These are phyloP conservation scores for Arion vulgaris DNA, from an alignment of 1,140 invertebrate genomes.

Conservation along the genomic window DNA sequence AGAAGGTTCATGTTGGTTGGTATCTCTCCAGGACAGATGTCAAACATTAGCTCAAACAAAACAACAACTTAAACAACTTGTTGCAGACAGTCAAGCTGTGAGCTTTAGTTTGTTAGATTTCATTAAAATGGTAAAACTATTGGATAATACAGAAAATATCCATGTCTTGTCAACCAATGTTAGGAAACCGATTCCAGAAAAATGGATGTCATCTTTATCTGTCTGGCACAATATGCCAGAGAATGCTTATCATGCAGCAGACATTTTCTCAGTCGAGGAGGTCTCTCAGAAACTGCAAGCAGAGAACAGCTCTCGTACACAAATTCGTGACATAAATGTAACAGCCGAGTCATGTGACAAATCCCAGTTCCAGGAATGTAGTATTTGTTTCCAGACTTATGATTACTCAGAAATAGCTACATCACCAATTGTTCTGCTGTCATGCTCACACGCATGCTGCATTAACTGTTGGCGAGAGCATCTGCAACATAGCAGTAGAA, in stretches of 20 bases:
- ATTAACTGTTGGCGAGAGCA: constrained; percentile 13
- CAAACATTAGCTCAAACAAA: not conserved
- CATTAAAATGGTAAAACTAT: not conserved
- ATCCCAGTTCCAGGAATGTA: not conserved
- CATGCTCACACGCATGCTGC: constrained; percentile 15
- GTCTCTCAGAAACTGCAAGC: not conserved
- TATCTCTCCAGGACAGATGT: not conserved
- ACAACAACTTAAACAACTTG: not conserved
- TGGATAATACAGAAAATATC: not conserved
- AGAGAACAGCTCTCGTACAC: not conserved
- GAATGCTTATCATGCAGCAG: not conserved
- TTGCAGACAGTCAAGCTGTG: not conserved
- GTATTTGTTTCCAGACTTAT: not conserved
- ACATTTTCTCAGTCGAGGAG: constrained; percentile 1
- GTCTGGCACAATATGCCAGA: not conserved
- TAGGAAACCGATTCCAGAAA: not conserved
- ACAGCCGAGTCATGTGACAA: not conserved
- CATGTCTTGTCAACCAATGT: too few relatives aligned
- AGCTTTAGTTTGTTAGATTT: not conserved
- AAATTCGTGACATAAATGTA: not conserved
- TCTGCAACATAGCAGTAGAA: not conserved
- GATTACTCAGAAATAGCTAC: not conserved
- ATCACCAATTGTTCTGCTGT: not conserved
- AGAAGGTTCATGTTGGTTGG: not conserved
- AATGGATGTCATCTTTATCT: not conserved